A percentile compares a stretch with the other conserved stretches of the same genome.
These are phyloP conservation scores for Caenorhabditis doughertyi DNA, from an alignment of 2,888 invertebrate genomes.

Conservation along the genomic window DNA sequence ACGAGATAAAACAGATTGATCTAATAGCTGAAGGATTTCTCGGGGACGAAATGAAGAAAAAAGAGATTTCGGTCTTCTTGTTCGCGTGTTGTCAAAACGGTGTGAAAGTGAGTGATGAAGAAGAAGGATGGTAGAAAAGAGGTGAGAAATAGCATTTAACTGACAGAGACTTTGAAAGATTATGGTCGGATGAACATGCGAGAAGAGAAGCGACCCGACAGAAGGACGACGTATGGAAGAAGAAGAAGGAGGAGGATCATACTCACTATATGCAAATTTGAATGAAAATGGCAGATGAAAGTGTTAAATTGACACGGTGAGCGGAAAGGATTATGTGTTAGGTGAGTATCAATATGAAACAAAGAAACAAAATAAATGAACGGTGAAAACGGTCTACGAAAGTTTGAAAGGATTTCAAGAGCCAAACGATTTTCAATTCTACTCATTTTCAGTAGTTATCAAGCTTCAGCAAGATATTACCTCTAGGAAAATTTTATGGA, in stretches of 20 bases:
- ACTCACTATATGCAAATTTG: slow-evolving; percentile 51
- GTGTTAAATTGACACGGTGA: slow-evolving; percentile 22
- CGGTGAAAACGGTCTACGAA: too few species aligned
- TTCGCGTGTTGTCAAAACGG: slow-evolving; percentile 62
- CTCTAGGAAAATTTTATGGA: too few species aligned
- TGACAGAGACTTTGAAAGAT: slow-evolving; percentile 46
- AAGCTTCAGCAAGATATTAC: too few species aligned
- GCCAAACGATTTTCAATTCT: too few species aligned
- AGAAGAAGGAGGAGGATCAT: slow-evolving; percentile 24
- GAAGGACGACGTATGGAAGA: slow-evolving; percentile 39
- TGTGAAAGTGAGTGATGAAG: slow-evolving; percentile 65
- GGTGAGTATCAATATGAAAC: not conserved
- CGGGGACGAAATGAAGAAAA: slow-evolving; percentile 20
- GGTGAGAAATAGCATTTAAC: slow-evolving; percentile 28
- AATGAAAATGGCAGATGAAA: slow-evolving; percentile 39
- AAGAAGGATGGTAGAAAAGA: slow-evolving; percentile 29
- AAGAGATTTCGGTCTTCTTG: slow-evolving; percentile 40
- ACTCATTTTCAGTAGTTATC: too few species aligned
- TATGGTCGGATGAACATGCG: slow-evolving; percentile 66
- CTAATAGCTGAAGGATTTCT: not conserved
- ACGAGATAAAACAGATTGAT: slow-evolving; percentile 8
- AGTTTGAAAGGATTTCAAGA: too few species aligned
- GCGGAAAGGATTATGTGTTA: slow-evolving; percentile 24
- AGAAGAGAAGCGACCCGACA: slow-evolving; percentile 53
- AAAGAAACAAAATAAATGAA: not conserved